phyloP scores from a whole-genome alignment of 30 jellyfish, hydroid and myxozoan species.

The Aurelia coerulea region DNA sequence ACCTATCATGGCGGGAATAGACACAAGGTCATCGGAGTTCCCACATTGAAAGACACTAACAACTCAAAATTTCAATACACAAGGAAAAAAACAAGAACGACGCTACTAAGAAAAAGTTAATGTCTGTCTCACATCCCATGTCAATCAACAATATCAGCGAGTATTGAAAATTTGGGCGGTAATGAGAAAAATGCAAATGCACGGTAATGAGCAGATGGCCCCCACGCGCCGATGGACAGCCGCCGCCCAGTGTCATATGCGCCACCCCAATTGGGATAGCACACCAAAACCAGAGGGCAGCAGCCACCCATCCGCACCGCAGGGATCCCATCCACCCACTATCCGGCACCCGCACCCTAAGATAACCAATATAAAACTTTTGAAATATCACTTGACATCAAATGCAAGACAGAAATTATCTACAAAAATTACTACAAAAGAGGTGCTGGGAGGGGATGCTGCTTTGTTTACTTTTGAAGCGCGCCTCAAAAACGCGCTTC shows the following conservation, averaged over 20 bases:
- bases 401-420: conserved; percentile 28
- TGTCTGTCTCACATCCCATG: conserved; percentile 22
- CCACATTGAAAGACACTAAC: conserved; percentile 19
- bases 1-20: background rate
- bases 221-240: background rate
- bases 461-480: conserved; percentile 42
- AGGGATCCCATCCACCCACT: background rate
- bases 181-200: background rate
- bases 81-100: conserved; percentile 1
- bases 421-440: conserved; percentile 8
- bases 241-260: background rate
- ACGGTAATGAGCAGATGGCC: conserved; percentile 1
- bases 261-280: background rate
- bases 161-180: background rate
- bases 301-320: background rate
- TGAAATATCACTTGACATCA: background rate
- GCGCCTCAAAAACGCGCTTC: conserved; percentile 35
- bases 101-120: background rate
- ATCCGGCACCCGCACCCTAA: too few species aligned
- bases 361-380: background rate
- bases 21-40: background rate
- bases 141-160: conserved; percentile 17
- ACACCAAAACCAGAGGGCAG: background rate
- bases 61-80: background rate
- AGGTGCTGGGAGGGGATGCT: conserved; percentile 31